A percentile compares a stretch with the other conserved stretches of the same genome.
phyloP scores from a whole-genome alignment of 2,888 invertebrate species.

The Ophion ellenae region DNA sequence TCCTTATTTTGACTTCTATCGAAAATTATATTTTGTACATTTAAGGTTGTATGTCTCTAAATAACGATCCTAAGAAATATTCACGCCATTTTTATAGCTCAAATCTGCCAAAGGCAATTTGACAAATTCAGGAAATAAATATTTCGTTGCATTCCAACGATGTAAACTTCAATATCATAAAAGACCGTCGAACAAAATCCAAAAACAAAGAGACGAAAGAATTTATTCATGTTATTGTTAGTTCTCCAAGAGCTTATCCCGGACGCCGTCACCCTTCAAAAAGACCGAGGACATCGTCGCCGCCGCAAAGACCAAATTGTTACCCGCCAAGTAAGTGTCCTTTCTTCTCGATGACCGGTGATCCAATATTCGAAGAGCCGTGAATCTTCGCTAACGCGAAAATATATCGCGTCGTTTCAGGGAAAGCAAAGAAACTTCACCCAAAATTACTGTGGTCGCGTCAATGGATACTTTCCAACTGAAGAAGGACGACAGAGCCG shows the following conservation, averaged over 20 bases:
- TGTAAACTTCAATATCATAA: no score
- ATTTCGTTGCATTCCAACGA: no score
- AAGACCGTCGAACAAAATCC: neutral
- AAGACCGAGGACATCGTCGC: slow-evolving; percentile 85
- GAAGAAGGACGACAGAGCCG: slow-evolving; percentile 80
- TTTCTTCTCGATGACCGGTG: neutral
- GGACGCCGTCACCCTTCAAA: slow-evolving; percentile 94
- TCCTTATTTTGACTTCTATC: no score
- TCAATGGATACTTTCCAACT: slow-evolving; percentile 77
- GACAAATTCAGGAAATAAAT: no score
- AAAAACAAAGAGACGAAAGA: neutral
- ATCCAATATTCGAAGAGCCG: neutral
- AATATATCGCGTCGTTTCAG: slow-evolving; percentile 68
- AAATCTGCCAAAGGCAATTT: no score
- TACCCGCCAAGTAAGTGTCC: slow-evolving; percentile 61
- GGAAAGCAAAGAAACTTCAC: slow-evolving; percentile 79
- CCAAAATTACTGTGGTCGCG: slow-evolving; percentile 76
- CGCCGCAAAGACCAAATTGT: slow-evolving; percentile 68
- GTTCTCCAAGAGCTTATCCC: slow-evolving; percentile 91
- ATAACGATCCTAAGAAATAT: no score
- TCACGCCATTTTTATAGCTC: no score
- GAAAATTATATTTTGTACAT: no score
- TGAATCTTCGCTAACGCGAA: neutral
- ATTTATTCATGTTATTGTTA: slow-evolving; percentile 73
- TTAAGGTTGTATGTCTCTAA: no score